These are phyloP conservation scores for Leptinotarsa texana DNA, from an alignment of 1,140 invertebrate species.

Conservation along the genomic window DNA sequence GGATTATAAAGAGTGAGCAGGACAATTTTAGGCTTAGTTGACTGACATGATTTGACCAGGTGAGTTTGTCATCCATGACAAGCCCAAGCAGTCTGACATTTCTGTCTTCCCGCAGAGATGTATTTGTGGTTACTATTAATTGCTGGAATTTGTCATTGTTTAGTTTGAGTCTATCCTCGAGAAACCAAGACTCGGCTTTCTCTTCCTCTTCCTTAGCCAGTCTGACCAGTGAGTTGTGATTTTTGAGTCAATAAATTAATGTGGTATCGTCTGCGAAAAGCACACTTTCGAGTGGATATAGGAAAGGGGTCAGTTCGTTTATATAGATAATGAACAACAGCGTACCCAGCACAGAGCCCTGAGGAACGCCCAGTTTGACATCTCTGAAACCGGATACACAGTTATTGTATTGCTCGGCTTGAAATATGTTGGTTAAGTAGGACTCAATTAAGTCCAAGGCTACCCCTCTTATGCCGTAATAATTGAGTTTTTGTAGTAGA, in stretches of 20 bases:
- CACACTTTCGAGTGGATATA: slow-evolving; percentile 9
- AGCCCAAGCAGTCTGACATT: slow-evolving; percentile 10
- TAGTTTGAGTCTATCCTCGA: not conserved
- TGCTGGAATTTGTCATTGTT: slow-evolving; percentile 9
- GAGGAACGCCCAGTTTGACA: too few relatives aligned
- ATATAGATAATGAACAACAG: too few relatives aligned
- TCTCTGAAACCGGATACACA: too few relatives aligned
- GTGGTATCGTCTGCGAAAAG: slow-evolving; percentile 12
- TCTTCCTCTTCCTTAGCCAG: not conserved
- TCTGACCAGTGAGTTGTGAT: not conserved
- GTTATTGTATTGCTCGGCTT: too few relatives aligned
- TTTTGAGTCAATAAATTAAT: not conserved
- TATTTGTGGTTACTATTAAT: slow-evolving; percentile 5
- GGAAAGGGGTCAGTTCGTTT: not conserved
- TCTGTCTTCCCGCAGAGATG: not conserved
- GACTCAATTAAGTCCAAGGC: too few relatives aligned
- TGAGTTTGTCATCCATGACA: slow-evolving; percentile 10
- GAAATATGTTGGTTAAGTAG: too few relatives aligned
- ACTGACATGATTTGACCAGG: slow-evolving; percentile 3
- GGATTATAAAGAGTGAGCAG: not conserved
- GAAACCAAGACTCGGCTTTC: slow-evolving; percentile 5
- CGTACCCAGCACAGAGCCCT: slow-evolving; percentile 1
- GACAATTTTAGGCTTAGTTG: slow-evolving; percentile 9
- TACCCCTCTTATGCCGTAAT: too few relatives aligned
- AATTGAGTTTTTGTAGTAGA: too few relatives aligned